Base-by-base conservation (phyloP, 2,888 invertebrate species). In the Alviniconcha strummeri region DNA sequence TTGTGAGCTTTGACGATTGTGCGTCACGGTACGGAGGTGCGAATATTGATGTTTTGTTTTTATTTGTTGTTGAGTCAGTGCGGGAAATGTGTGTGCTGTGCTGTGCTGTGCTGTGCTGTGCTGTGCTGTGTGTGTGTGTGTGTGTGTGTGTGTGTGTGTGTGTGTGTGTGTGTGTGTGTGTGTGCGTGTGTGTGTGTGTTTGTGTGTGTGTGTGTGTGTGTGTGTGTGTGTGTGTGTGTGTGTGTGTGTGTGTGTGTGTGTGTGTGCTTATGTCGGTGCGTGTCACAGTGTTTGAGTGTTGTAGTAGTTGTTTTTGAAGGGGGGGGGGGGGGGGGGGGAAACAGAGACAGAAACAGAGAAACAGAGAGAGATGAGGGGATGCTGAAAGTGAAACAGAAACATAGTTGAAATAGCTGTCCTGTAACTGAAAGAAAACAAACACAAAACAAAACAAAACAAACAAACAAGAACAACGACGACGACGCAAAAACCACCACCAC, bases 51-150 rank as follows among this genome's bases (percentile, higher is more conserved):
- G 69, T n/a, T 69, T 15, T 69, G 69, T n/a, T 69, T 15, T 69
- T 11, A 15, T n/a, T 1, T 69, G 15, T 17, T 69, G 69, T 69
- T 15, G 17, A 15, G 69, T 69, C 69, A 6, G 69, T 69, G 69
- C 17, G 6, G 74, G 11, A 15, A 8, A 19, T 15, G 19, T 19
- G 36, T 74, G 74, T 36, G 74, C 13, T 54, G 74, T 36, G 52
- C 74, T 74, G 52, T 36, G 74, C 74, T 74, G 74, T 36, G 74
- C 74, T 74, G 74, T 6, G 74, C 74, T 74, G 74, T 69, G 69
- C 69, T 36, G 36, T 36, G 36, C 36, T 36, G 36, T 36, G 36
- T 36, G 64, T 9, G 15, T 9, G 64, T 64, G 15, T 9, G 64
- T 64, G 64, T 9, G 64, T 64, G 15, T 15, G 64, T 9, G 64